These are phyloP conservation scores for Turritopsis dohrnii DNA, from an alignment of 30 jellyfish, hydroid and myxozoan genomes.

Conservation along the genomic window DNA sequence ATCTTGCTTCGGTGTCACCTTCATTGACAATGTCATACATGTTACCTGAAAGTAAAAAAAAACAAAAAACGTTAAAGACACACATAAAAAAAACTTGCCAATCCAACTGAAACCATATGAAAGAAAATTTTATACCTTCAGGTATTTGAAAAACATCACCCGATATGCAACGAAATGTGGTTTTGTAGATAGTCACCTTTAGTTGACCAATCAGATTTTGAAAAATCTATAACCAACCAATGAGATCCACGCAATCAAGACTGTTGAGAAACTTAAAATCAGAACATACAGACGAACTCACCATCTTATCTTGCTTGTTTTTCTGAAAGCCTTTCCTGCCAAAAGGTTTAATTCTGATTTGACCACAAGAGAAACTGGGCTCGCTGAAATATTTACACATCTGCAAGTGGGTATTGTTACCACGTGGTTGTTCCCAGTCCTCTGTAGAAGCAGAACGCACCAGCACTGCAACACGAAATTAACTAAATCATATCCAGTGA, in stretches of 20 bases:
- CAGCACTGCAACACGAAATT: not conserved
- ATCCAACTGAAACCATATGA: not conserved
- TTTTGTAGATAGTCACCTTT: not conserved
- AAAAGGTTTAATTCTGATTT: not conserved
- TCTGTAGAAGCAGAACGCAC: not conserved
- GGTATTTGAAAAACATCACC: not conserved
- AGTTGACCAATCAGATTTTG: not conserved
- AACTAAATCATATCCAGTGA: not conserved
- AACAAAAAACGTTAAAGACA: not conserved
- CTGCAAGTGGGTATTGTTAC: not conserved
- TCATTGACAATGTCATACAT: not conserved
- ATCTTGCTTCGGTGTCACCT: not conserved
- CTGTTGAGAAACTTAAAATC: not conserved
- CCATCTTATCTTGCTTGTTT: not conserved
- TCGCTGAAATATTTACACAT: not conserved
- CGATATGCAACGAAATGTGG: not conserved
- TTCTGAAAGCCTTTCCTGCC: constrained; percentile 4
- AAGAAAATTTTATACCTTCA: constrained; percentile 8
- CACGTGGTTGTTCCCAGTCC: not conserved
- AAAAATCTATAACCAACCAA: not conserved
- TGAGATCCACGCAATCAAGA: not conserved
- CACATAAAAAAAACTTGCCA: not conserved
- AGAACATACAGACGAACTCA: not conserved
- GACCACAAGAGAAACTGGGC: not conserved
- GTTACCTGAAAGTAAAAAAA: not conserved